Evolutionary conservation across 2,888 invertebrate genomes (phyloP).

Genomic region (Gisinianus flammeolus): DNA sequence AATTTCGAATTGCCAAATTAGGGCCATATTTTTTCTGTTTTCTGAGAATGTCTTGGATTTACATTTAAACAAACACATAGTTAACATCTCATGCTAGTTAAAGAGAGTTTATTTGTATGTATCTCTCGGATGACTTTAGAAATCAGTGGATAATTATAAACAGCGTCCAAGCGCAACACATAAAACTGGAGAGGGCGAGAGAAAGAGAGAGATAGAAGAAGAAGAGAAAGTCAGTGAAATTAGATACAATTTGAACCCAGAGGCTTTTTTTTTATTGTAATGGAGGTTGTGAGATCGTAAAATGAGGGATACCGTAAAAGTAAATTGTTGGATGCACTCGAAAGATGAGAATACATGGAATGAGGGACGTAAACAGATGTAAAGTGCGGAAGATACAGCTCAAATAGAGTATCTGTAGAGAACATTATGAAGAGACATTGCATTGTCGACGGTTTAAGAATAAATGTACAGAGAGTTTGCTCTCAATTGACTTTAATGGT

Average conservation of each 20-base stretch:
- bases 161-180: background rate
- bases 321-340: background rate
- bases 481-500: conserved; percentile 6
- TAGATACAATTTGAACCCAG: background rate
- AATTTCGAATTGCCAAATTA: too few species aligned
- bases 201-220: background rate
- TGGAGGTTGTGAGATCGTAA: too few species aligned
- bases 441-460: background rate
- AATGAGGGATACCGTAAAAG: background rate
- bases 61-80: too few species aligned
- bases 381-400: background rate
- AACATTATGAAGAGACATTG: too few species aligned
- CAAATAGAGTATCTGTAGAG: too few species aligned
- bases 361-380: background rate
- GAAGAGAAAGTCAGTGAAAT: background rate
- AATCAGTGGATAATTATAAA: too few species aligned
- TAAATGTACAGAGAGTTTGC: background rate
- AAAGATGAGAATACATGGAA: background rate
- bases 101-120: too few species aligned
- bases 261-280: too few species aligned
- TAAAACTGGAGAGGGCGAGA: background rate
- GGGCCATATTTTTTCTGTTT: too few species aligned
- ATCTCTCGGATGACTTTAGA: too few species aligned
- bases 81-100: too few species aligned
- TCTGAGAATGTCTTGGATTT: too few species aligned